Evolutionary conservation across 2,113 vertebrate genomes (phyloP), one percentile per base, ranked within the genome.

Genomic region (Corydoras sp.): DNA sequence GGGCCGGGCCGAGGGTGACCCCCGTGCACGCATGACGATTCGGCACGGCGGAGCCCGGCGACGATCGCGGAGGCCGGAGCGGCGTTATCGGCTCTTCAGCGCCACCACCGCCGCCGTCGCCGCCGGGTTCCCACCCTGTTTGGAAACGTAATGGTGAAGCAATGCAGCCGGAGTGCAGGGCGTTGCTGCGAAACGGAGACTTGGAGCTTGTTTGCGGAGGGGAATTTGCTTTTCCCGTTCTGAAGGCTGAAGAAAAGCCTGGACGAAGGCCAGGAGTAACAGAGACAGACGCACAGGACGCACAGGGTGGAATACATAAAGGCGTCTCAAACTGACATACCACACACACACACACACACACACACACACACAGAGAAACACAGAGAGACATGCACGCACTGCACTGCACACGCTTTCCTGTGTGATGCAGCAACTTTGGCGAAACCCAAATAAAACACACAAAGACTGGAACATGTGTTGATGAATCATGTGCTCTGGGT

Each of bases 51-150:
- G 18, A n/a, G n/a, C n/a, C n/a, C n/a, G 18, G 18, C 18, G 18
- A 24, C 18, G 18, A 24, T 24, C 18, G 2, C 18, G 35, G 7
- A 8, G 14, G 24, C 43, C 59, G 67, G 66, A 30, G 13, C 11
- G 2, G 9, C 12, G 55, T 58, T 68, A 49, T 68, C 66, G 32
- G 68, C 50, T 69, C 43, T 6, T 30, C 12, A 3, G n/a, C 11
- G 8, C 15, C 15, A 10, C 56, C 24, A 18, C 29, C 32, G 50
- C 68, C 50, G 56, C 15, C 15, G n/a, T 35, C 24, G 43, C 29
- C 32, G 50, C 68, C 50, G 56, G 54, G 68, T 60, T 69, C 68
- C 24, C 68, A 69, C 68, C 68, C 68, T 60, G 58, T 50, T 69
- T 10, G 35, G 43, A 50, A 49, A 69, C 68, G 68, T 69, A 69